Percentiles rank a stretch among this genome's conserved stretches.
Conservation (phyloP, 2,888 invertebrate genomes). For the Selenia dentaria region DNA sequence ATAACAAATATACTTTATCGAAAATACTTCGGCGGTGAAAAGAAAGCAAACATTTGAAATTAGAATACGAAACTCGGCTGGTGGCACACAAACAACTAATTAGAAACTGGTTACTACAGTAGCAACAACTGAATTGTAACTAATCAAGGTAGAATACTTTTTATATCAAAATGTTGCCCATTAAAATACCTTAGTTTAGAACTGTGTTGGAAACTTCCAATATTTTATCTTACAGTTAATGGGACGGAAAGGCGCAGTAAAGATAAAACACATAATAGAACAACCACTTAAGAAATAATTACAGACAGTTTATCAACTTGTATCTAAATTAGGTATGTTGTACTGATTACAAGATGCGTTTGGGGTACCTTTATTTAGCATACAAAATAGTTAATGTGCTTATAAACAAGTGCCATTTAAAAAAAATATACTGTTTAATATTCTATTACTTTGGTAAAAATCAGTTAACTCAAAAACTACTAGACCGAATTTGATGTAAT, state of each 20-base stretch:
- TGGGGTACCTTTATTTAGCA: too few species aligned
- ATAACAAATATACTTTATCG: too few species aligned
- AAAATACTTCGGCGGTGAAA: too few species aligned
- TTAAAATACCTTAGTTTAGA: slow-evolving; percentile 1
- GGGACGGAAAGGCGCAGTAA: slow-evolving; percentile 47
- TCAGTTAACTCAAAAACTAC: too few species aligned
- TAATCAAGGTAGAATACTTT: not conserved
- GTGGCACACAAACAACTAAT: not conserved
- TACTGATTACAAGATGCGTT: slow-evolving; percentile 9
- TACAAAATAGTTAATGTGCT: too few species aligned
- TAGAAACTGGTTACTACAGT: not conserved
- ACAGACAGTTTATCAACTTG: slow-evolving; percentile 44
- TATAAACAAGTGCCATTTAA: too few species aligned
- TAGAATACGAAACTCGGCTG: too few species aligned
- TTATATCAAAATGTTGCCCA: not conserved
- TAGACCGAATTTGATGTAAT: too few species aligned
- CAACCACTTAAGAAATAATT: slow-evolving; percentile 62
- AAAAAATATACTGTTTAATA: too few species aligned
- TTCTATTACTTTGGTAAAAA: too few species aligned
- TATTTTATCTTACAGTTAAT: slow-evolving; percentile 66
- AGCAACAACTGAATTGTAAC: not conserved
- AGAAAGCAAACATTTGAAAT: too few species aligned
- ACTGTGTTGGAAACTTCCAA: slow-evolving; percentile 62
- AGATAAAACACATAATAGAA: slow-evolving; percentile 68
- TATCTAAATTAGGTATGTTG: slow-evolving; percentile 38